Base-by-base conservation (phyloP, 2,888 invertebrate species). In the Polyploca ridens region DNA sequence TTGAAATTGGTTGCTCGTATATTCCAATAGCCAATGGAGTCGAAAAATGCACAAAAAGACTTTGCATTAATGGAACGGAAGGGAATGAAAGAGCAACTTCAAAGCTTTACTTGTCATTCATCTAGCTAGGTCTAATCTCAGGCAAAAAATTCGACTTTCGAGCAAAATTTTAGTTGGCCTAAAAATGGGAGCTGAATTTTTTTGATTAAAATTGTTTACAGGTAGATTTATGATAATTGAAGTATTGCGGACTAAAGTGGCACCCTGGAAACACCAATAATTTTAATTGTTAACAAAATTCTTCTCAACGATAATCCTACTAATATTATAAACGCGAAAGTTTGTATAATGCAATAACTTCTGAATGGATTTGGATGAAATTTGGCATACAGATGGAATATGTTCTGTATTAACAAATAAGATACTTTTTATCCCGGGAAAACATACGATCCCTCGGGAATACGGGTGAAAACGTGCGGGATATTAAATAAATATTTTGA, bases 31-130 rank as follows among this genome's bases (percentile, higher is more conserved):
- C 5, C 13, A 14, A 14, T 44, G 7, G 49, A 49, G 16, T 49
- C 16, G 16, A 49, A 49, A 49, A 49, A 49, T 49, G 49, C 49
- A 49, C 49, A 2, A 49, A 49, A 49, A 16, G 49, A 49, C 16
- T 49, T 16, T 49, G 49, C 49, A 49, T 49, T 49, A 49, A 49
- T 49, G 49, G 49, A 16, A 49, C 7, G 16, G 49, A 49, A 49
- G 49, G 5, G 49, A 49, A 16, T 7, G 49, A 16, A 16, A 49
- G 49, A 49, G 49, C 49, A 16, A 16, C 16, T 49, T 49, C 16
- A 16, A 49, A 49, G 16, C n/a, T 16, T 49, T 16, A n/a, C 49
- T 49, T 49, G 49, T 49, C 49, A 49, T 16, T 3, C 6, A 49
- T 49, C 44, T 44, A 16, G 49, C 49, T 7, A 49, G 16, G 44